These are phyloP conservation scores for Hystrix cristata DNA, from an alignment of 2,113 vertebrate species.

Conservation along the genomic window DNA sequence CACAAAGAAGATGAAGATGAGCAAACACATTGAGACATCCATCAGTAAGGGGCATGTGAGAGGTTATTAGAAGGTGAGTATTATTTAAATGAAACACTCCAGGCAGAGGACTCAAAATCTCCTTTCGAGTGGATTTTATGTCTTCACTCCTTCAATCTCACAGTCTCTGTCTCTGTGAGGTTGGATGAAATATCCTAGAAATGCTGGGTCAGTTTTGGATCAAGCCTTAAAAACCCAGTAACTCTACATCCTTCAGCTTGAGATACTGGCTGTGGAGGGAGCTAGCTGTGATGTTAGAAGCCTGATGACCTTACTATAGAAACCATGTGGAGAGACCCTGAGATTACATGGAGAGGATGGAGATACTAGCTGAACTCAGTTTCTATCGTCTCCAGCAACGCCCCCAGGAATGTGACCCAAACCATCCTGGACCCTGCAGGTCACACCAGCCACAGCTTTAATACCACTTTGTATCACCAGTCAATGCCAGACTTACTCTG, in stretches of 20 bases:
- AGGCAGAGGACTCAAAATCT: background rate
- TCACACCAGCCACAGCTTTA: background rate
- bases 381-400: background rate
- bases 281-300: background rate
- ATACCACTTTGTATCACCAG: background rate
- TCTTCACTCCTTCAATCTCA: background rate
- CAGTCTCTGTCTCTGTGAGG: background rate
- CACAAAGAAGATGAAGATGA: background rate
- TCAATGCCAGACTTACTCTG: background rate
- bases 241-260: background rate
- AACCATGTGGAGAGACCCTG: background rate
- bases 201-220: background rate
- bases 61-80: background rate
- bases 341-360: background rate
- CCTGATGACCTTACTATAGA: background rate
- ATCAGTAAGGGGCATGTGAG: background rate
- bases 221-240: background rate
- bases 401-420: background rate
- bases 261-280: background rate
- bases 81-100: background rate
- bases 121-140: background rate
- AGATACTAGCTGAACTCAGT: background rate
- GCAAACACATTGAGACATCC: fast-evolving
- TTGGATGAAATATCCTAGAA: background rate
- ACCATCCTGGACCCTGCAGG: background rate